Conservation (phyloP, 2,888 invertebrate species). For the Tipula unca region DNA sequence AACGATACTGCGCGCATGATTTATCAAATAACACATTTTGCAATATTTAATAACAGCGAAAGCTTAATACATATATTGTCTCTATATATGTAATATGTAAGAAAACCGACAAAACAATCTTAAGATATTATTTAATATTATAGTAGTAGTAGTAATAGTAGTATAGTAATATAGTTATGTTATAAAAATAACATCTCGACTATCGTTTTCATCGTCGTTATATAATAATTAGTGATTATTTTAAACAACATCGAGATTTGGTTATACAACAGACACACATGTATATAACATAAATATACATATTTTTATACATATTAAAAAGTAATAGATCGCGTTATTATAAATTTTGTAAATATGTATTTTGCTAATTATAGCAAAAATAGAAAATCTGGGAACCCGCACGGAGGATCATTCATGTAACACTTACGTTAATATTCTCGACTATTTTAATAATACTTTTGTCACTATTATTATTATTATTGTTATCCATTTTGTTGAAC, state of each 20-base stretch:
- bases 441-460: not conserved
- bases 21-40: not conserved
- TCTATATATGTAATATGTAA: not conserved
- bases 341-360: too few relatives aligned
- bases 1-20: not conserved
- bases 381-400: not conserved
- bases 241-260: not conserved
- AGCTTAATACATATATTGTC: not conserved
- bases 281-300: not conserved
- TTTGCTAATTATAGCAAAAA: not conserved
- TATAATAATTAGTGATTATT: not conserved
- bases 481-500: not conserved
- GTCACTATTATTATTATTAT: not conserved
- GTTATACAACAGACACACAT: not conserved
- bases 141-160: not conserved
- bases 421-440: not conserved
- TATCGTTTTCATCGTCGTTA: not conserved
- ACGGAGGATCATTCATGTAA: not conserved
- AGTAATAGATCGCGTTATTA: not conserved
- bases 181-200: not conserved
- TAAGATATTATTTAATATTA: not conserved
- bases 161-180: not conserved
- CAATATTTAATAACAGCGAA: not conserved
- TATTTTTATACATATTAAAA: not conserved
- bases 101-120: not conserved